Base-by-base conservation (phyloP, 1,140 invertebrate genomes). In the Chelonus insularis region DNA sequence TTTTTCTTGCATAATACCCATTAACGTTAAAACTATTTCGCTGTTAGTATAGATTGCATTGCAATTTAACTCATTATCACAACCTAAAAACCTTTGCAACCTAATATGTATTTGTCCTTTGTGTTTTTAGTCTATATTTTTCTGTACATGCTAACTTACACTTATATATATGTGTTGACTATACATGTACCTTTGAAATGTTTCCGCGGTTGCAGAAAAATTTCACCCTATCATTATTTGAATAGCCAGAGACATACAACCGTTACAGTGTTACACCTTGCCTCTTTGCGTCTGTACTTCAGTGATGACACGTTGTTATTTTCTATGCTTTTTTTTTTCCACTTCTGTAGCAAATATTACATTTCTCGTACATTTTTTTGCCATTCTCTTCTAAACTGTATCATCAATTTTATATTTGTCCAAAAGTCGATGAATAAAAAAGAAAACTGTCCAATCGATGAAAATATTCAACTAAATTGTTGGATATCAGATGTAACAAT, bases 211-310 rank as follows among this genome's bases (percentile, higher is more conserved):
- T 59, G 43, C 62, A 47, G 47, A 65, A 71, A 69, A 64, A 57
- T 59, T 69, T 56, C 54, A 70, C 66, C 68, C 69, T 71, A n/a
- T n/a, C n/a, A 69, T 71, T 67, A 73, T 70, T 73, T 70, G 62
- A 62, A 60, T 36, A 47, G 61, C 52, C 51, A 52, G 60, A 60
- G 65, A 21, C 62, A 62, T 54, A 51, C 66, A 67, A 70, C 67
- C 69, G 69, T 70, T 66, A 62, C 64, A 55, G 67, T 69, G 60
- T 62, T n/a, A n/a, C 69, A 70, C 65, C 65, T 56, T 37, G 54
- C 47, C 55, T n/a, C n/a, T n/a, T n/a, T n/a, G n/a, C 29, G 25
- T 25, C 37, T 18, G 32, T 21, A 9, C 11, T n/a, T n/a, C 36
- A 29, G 14, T 69, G 71, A 73, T 73, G 66, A 73, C 67, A 73